phyloP scores from a whole-genome alignment of 2,888 invertebrate genomes.

The Ectobius pallidus region DNA sequence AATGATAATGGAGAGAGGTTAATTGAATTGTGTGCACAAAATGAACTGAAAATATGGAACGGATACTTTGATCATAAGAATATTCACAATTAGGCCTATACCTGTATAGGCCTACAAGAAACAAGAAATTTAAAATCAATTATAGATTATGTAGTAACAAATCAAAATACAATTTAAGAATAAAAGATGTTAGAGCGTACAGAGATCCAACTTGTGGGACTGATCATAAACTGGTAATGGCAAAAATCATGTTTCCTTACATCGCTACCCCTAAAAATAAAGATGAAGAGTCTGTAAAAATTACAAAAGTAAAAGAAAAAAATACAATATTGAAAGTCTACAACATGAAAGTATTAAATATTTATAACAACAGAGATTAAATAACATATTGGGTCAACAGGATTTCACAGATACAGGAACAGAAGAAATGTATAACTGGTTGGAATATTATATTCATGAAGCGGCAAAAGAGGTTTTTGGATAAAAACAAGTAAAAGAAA shows the following conservation, averaged over 20 bases:
- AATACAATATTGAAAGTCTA: too few relatives aligned
- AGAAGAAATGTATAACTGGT: background rate
- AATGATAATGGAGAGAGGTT: constrained; percentile 5
- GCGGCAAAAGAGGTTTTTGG: too few relatives aligned
- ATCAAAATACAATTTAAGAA: background rate
- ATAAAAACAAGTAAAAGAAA: background rate
- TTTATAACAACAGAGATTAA: too few relatives aligned
- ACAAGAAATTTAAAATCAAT: too few relatives aligned
- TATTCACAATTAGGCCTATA: too few relatives aligned
- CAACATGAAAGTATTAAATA: too few relatives aligned
- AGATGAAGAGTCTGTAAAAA: background rate
- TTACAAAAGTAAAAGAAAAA: background rate
- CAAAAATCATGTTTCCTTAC: background rate
- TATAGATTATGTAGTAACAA: too few relatives aligned
- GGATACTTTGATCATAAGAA: background rate
- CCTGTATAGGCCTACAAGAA: too few relatives aligned
- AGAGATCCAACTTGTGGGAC: background rate
- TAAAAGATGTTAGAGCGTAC: too few relatives aligned
- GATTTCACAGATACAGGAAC: too few relatives aligned
- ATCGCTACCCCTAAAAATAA: background rate
- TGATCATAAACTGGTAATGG: background rate
- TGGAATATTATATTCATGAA: background rate
- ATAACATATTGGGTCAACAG: background rate
- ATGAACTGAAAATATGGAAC: background rate
- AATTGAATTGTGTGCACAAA: too few relatives aligned